These are phyloP conservation scores for Orchesella cincta DNA, from an alignment of 1,140 invertebrate genomes.

Conservation along the genomic window DNA sequence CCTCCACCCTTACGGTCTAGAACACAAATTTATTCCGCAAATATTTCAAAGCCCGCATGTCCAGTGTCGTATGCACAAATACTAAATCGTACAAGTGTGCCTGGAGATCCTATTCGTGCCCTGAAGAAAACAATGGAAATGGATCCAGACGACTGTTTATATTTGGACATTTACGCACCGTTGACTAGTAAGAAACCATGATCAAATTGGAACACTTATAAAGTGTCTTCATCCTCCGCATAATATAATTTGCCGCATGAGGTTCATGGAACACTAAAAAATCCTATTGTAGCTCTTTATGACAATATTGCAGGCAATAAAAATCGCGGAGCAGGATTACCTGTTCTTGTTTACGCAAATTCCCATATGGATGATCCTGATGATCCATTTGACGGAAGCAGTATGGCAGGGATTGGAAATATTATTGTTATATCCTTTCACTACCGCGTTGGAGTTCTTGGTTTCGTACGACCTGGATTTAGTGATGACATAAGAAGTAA, in stretches of 20 bases:
- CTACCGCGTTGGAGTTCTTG: conserved; percentile 47
- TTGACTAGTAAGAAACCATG: conserved; percentile 34
- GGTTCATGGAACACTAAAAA: neutral
- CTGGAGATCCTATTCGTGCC: conserved; percentile 32
- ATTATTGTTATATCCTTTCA: conserved; percentile 47
- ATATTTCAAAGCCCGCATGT: conserved; percentile 44
- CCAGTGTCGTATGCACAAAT: conserved; percentile 36
- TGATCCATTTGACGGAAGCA: conserved; percentile 46
- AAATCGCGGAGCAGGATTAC: conserved; percentile 36
- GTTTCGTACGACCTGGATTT: conserved; percentile 45
- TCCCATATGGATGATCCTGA: conserved; percentile 44
- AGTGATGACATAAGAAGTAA: conserved; percentile 44
- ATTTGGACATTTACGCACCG: conserved; percentile 44
- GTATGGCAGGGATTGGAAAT: conserved; percentile 49
- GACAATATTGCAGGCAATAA: conserved; percentile 41
- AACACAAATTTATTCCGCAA: conserved; percentile 45
- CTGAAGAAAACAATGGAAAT: conserved; percentile 38
- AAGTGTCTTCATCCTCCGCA: neutral
- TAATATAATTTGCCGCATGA: neutral
- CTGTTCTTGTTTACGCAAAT: conserved; percentile 47
- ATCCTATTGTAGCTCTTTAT: conserved; percentile 32
- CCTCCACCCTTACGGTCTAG: conserved; percentile 34
- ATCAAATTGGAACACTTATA: neutral
- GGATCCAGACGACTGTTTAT: conserved; percentile 47
- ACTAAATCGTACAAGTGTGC: conserved; percentile 38